Conservation (phyloP, 92 coral and sea anemone species). For the Epizoanthus stellaris region DNA sequence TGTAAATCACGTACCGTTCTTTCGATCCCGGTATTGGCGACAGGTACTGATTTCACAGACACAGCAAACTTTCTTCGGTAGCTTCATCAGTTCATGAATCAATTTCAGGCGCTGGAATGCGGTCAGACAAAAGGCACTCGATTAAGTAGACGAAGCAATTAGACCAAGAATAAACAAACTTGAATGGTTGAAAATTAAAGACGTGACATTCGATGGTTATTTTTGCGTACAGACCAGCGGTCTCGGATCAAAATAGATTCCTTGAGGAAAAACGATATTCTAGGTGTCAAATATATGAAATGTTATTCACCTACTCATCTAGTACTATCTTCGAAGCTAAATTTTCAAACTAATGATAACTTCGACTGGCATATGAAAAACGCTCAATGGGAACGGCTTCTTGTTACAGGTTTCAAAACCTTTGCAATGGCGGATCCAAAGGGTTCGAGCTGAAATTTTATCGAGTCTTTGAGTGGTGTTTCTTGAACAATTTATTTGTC, state of each 20-base stretch:
- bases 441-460: too few relatives aligned
- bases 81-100: conserved; percentile 2
- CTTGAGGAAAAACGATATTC: neutral
- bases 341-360: neutral
- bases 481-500: too few relatives aligned
- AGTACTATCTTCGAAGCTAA: neutral
- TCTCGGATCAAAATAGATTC: conserved; percentile 20
- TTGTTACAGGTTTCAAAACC: too few relatives aligned
- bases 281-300: conserved; percentile 2
- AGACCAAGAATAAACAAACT: conserved; percentile 33
- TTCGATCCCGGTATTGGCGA: conserved; percentile 5
- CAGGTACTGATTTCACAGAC: neutral
- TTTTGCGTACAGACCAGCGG: conserved; percentile 5
- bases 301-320: neutral
- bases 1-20: conserved; percentile 2
- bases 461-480: too few relatives aligned
- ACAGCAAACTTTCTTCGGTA: conserved; percentile 32
- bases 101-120: conserved; percentile 39
- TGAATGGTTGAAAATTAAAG: conserved; percentile 5
- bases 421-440: too few relatives aligned
- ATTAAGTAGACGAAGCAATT: conserved; percentile 10
- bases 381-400: too few relatives aligned
- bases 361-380: too few relatives aligned
- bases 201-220: conserved; percentile 31
- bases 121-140: conserved; percentile 4